Base-by-base conservation (phyloP, 2,888 invertebrate genomes). In the Cephalotes varians region DNA sequence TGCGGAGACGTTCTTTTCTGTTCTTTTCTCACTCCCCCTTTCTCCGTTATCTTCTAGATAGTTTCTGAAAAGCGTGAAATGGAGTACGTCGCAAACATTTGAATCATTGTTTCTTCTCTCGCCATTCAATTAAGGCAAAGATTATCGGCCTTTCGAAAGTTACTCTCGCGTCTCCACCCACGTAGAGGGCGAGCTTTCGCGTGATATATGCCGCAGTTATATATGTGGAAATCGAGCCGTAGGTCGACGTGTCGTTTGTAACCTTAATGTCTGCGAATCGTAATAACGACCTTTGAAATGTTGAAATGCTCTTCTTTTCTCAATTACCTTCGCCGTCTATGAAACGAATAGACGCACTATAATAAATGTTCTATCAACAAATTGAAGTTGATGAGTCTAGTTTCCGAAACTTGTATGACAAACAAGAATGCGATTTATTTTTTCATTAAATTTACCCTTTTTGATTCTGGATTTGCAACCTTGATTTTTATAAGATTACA, bases 111-210 rank as follows among this genome's bases (percentile, higher is more conserved):
- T 91, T 89, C 90, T 83, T 81, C 84, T 47, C 71, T 73, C 82
- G 85, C 86, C 82, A 90, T 91, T 91, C 91, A 91, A 91, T 91
- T 91, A 90, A 88, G 85, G 76, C 85, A 77, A 84, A 86, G 89
- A 91, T 91, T 90, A 90, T 90, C 90, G 86, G 81, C 77, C 85
- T 85, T 89, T 87, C 85, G 72, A 69, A 84, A 85, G 71, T 86
- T 82, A 84, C 80, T 60, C 44, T 62, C 86, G 58, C 60, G 49
- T 76, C 51, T 47, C 40, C 74, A 44, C 25, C 49, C 56, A 62
- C 64, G 60, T 69, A 69, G 80, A 69, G 80, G 62, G 49, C 58
- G 81, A 79, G 79, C 65, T 71, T 80, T 72, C 71, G 58, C 60
- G 67, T 84, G 79, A 86, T 74, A 86, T 82, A 82, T 73, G 40